Evolutionary conservation across 2,888 invertebrate genomes (phyloP).

Genomic region (Prenolepis imparis): DNA sequence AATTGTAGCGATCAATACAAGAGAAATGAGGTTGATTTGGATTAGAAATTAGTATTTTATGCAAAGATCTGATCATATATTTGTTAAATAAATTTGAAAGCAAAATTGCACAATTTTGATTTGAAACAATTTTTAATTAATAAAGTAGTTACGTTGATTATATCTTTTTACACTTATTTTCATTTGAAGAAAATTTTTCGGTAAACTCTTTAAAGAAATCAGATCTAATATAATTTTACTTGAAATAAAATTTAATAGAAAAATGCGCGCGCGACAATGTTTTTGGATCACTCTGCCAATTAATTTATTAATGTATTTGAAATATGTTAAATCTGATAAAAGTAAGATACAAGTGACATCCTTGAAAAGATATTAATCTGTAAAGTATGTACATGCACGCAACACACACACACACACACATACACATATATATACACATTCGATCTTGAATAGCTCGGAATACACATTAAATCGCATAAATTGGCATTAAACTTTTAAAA

Average conservation of each 20-base stretch:
- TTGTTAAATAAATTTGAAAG: background rate
- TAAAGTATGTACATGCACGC: background rate
- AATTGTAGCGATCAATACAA: constrained; percentile 31
- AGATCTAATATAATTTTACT: background rate
- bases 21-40: constrained; percentile 12
- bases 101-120: background rate
- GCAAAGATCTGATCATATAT: background rate
- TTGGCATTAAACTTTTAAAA: constrained; percentile 20
- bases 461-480: constrained; percentile 27
- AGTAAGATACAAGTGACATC: background rate
- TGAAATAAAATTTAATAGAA: constrained; percentile 19
- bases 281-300: constrained; percentile 14
- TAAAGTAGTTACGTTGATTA: background rate
- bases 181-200: background rate
- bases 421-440: background rate
- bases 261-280: background rate
- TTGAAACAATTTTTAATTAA: constrained; percentile 12
- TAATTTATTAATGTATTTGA: constrained; percentile 25
- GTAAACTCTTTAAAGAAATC: background rate
- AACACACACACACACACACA: background rate
- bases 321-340: constrained; percentile 2
- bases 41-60: constrained; percentile 23
- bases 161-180: background rate
- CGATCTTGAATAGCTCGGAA: background rate
- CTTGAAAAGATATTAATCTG: constrained; percentile 10